These are phyloP conservation scores for Mycalesis mineus DNA, from an alignment of 2,888 invertebrate species.

Conservation along the genomic window DNA sequence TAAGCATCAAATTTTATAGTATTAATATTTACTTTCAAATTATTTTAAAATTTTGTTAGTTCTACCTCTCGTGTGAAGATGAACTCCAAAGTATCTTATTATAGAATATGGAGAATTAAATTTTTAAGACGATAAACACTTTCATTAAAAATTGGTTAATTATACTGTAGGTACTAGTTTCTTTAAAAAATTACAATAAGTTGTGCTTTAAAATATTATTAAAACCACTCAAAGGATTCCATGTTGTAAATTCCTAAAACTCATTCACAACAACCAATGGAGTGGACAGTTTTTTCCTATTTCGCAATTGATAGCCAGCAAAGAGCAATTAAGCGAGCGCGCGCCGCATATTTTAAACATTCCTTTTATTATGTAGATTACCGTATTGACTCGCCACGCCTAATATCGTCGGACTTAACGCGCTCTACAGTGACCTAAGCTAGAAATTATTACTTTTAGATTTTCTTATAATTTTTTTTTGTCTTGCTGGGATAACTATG, in stretches of 20 bases:
- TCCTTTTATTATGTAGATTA: slow-evolving; percentile 74
- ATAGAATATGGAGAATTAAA: too few species aligned
- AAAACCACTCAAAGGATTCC: slow-evolving; percentile 37
- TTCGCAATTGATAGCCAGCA: slow-evolving; percentile 72
- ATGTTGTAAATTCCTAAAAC: slow-evolving; percentile 53
- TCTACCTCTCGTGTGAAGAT: too few species aligned
- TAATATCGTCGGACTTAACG: slow-evolving; percentile 24
- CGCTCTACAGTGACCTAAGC: not conserved
- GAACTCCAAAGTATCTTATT: too few species aligned
- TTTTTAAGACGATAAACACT: too few species aligned
- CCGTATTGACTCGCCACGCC: slow-evolving; percentile 61
- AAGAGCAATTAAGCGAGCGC: slow-evolving; percentile 66
- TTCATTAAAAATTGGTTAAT: too few species aligned
- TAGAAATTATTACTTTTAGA: not conserved
- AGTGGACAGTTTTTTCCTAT: slow-evolving; percentile 71
- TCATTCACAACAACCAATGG: slow-evolving; percentile 53
- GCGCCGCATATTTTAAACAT: slow-evolving; percentile 66
- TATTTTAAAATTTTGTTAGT: too few species aligned
- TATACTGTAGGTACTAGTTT: too few species aligned
- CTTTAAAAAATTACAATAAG: too few species aligned
- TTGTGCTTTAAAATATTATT: not conserved
- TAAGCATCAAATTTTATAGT: too few species aligned
- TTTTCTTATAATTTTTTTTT: too few species aligned
- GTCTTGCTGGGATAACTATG: too few species aligned
- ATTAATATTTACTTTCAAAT: too few species aligned